Percentiles rank a stretch among this genome's conserved stretches.
phyloP scores from a whole-genome alignment of 2,888 invertebrate species.

The Monoplex corrugatus region DNA sequence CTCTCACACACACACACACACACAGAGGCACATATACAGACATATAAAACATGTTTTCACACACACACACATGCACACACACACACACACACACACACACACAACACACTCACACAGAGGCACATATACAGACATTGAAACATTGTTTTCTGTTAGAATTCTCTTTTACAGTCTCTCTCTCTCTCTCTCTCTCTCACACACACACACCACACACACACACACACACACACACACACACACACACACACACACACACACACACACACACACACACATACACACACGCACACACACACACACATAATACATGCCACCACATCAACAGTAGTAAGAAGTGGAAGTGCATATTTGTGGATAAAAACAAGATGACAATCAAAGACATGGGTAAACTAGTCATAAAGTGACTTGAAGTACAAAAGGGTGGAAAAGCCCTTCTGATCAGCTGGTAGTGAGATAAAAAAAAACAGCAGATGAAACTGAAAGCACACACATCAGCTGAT shows the following conservation, averaged over 20 bases:
- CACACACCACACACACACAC: background rate
- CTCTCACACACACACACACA: background rate
- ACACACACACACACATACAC: background rate
- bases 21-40: background rate
- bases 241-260: constrained; percentile 3
- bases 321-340: too few relatives aligned
- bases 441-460: too few relatives aligned
- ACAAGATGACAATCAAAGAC: too few relatives aligned
- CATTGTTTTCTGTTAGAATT: too few relatives aligned
- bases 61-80: constrained; percentile 2
- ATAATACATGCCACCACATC: too few relatives aligned
- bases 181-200: background rate
- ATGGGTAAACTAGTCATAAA: too few relatives aligned
- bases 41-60: background rate
- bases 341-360: too few relatives aligned
- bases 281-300: background rate
- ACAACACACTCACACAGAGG: background rate
- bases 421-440: too few relatives aligned
- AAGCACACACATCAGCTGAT: too few relatives aligned
- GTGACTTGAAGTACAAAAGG: too few relatives aligned
- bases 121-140: background rate
- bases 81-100: background rate
- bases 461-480: too few relatives aligned
- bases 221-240: background rate
- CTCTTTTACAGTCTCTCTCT: background rate